These are phyloP conservation scores for Athetis lepigone DNA, from an alignment of 2,888 invertebrate species.

Conservation along the genomic window DNA sequence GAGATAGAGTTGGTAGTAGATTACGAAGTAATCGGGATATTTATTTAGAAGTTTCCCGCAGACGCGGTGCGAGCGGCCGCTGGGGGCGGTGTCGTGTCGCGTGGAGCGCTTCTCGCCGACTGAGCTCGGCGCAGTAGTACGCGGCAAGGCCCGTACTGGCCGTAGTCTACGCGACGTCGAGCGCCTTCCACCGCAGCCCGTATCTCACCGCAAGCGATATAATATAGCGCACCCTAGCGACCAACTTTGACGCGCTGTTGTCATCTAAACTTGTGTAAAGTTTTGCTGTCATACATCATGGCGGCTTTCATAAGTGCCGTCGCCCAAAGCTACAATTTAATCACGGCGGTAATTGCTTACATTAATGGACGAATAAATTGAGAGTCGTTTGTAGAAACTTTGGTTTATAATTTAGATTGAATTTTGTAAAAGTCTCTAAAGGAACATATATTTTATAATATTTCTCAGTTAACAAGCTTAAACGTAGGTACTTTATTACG, in stretches of 20 bases:
- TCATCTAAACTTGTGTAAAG: conserved; percentile 55
- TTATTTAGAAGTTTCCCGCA: conserved; percentile 69
- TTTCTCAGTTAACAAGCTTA: too few relatives aligned
- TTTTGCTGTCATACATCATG: conserved; percentile 54
- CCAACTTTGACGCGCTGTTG: conserved; percentile 46
- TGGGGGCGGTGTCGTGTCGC: conserved; percentile 60
- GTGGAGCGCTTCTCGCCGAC: conserved; percentile 66
- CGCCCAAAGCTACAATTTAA: conserved; percentile 48
- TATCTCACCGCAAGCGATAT: conserved; percentile 36
- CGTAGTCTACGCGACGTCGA: conserved; percentile 59
- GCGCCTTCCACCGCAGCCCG: conserved; percentile 42
- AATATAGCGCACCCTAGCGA: conserved; percentile 48
- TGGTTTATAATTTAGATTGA: background rate
- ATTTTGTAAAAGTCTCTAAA: background rate
- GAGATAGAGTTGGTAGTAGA: conserved; percentile 12
- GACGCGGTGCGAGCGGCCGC: conserved; percentile 56
- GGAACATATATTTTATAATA: background rate
- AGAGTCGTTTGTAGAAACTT: conserved; percentile 19
- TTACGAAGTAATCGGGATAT: conserved; percentile 51
- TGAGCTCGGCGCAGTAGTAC: conserved; percentile 59
- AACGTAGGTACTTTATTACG: background rate
- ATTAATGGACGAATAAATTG: conserved; percentile 21
- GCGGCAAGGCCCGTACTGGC: conserved; percentile 43
- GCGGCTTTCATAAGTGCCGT: conserved; percentile 46
- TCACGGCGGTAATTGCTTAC: conserved; percentile 41